Percentiles rank a stretch among this genome's conserved stretches.
Conservation (phyloP, 2,888 invertebrate species). For the Torymus texanus region DNA sequence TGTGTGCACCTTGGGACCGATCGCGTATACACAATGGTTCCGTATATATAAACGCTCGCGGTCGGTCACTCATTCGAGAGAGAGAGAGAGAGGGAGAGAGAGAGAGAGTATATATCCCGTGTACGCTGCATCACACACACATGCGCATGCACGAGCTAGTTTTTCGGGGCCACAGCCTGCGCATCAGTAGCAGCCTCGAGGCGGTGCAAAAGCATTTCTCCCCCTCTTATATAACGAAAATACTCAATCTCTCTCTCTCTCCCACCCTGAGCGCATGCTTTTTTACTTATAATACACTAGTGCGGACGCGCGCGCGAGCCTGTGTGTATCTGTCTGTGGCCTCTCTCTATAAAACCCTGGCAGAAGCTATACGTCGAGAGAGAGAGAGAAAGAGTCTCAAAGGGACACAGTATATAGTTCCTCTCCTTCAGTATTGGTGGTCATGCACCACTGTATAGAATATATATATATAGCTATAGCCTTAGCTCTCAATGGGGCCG, state of each 20-base stretch:
- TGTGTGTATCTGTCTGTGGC: too few relatives aligned
- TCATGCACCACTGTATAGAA: too few relatives aligned
- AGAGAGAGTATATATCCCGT: too few relatives aligned
- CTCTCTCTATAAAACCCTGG: too few relatives aligned
- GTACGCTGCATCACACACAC: conserved; percentile 42
- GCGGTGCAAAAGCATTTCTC: conserved; percentile 22
- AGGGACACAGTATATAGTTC: too few relatives aligned
- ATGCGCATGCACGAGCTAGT: conserved; percentile 34
- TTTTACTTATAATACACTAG: too few relatives aligned
- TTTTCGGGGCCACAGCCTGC: background rate
- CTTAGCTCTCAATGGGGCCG: conserved; percentile 68
- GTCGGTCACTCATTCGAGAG: conserved; percentile 57
- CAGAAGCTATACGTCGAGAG: too few relatives aligned
- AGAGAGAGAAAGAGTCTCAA: too few relatives aligned
- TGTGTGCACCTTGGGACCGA: conserved; percentile 62
- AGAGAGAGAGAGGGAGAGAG: too few relatives aligned
- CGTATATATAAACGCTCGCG: conserved; percentile 56
- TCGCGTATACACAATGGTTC: conserved; percentile 61
- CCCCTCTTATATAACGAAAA: background rate
- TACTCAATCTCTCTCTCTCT: conserved; percentile 18
- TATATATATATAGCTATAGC: conserved; percentile 22
- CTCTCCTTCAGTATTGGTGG: too few relatives aligned
- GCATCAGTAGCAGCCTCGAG: conserved; percentile 20
- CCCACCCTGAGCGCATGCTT: conserved; percentile 19
- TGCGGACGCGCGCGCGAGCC: too few relatives aligned